phyloP scores from a whole-genome alignment of 2,113 vertebrate genomes.

The Chloropsis hardwickii region DNA sequence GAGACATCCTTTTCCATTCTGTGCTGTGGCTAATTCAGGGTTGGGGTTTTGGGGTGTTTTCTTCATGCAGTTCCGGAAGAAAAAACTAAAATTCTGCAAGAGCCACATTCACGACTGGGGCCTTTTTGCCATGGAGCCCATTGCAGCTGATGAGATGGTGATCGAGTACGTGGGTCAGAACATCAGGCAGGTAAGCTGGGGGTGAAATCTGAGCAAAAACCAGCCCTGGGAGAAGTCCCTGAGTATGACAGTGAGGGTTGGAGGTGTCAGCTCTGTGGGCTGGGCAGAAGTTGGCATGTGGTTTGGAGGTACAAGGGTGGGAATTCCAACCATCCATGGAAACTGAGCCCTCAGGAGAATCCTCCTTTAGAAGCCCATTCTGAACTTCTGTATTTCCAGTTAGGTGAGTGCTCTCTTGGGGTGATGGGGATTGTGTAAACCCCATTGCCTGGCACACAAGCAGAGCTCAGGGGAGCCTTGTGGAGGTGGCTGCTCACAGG shows the following conservation, averaged over 20 bases:
- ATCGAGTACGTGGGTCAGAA: slow-evolving; percentile 98
- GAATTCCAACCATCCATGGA: not conserved
- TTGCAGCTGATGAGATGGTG: slow-evolving; percentile 98
- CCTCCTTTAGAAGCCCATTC: not conserved
- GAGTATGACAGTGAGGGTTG: not conserved
- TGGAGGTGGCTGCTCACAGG: not conserved
- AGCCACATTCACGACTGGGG: slow-evolving; percentile 99
- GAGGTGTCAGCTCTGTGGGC: fast-evolving
- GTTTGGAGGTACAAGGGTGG: not conserved
- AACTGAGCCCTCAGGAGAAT: not conserved
- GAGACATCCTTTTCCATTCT: not conserved
- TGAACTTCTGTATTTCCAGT: not conserved
- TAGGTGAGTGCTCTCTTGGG: not conserved
- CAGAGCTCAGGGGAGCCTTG: not conserved
- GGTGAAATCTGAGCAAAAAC: not conserved
- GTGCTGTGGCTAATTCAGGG: not conserved
- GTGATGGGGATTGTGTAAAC: fast-evolving
- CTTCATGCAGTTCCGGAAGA: slow-evolving; percentile 90
- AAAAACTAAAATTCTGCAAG: slow-evolving; percentile 95
- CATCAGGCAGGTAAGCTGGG: slow-evolving; percentile 88
- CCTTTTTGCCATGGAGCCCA: slow-evolving; percentile 96
- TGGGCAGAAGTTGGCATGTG: not conserved
- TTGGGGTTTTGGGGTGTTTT: not conserved
- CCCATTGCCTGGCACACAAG: not conserved
- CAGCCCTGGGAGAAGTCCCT: not conserved